Percentiles rank a stretch among this genome's conserved stretches.
Evolutionary conservation across 37 sponge, comb jelly and placozoan species (phyloP).

Genomic region (Spongilla lacustris): DNA sequence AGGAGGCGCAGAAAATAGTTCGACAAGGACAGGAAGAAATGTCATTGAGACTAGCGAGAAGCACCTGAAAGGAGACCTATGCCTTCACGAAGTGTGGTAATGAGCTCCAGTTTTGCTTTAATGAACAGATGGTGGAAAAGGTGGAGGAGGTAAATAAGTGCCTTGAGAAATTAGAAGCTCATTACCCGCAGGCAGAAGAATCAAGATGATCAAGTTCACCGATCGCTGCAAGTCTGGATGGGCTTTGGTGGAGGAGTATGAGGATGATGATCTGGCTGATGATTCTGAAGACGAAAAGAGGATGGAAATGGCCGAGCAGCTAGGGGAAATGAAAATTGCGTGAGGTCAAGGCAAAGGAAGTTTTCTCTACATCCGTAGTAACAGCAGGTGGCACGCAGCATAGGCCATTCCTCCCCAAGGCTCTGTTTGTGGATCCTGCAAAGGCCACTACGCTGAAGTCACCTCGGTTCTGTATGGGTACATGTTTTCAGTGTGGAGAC

Average conservation of each 20-base stretch:
- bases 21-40: background rate
- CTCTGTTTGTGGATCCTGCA: background rate
- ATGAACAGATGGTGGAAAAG: background rate
- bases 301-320: background rate
- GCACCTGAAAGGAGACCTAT: background rate
- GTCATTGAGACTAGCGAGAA: background rate
- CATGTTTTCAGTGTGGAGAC: background rate
- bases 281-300: background rate
- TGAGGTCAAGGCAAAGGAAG: background rate
- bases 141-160: background rate
- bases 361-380: background rate
- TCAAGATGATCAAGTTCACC: background rate
- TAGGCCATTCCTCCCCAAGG: no score
- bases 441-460: background rate
- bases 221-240: background rate
- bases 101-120: background rate
- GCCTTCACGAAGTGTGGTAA: background rate
- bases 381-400: background rate
- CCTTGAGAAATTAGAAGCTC: background rate
- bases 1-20: background rate
- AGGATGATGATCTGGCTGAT: background rate
- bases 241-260: background rate
- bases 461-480: background rate
- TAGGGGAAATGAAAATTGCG: background rate
- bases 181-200: slow-evolving; percentile 12